These are phyloP conservation scores for Hemitrygon akajei DNA, from an alignment of 2,797 vertebrate species.

Conservation along the genomic window DNA sequence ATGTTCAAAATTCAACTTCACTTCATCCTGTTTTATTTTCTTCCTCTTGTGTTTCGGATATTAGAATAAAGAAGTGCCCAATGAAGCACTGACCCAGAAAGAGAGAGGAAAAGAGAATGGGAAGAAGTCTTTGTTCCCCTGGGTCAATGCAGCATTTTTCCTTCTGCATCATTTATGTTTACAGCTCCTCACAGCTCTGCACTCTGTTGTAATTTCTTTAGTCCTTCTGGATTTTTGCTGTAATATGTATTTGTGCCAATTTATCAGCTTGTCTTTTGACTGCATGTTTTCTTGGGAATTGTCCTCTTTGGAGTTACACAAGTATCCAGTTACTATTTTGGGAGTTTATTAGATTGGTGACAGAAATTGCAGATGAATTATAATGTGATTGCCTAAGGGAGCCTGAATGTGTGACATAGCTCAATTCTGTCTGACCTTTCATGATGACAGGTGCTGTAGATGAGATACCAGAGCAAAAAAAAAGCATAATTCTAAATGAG, in stretches of 20 bases:
- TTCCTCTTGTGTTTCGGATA: not conserved
- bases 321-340: conserved; percentile 4
- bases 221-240: not conserved
- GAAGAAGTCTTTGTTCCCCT: not conserved
- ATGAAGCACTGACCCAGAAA: not conserved
- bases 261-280: not conserved
- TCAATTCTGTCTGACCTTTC: not conserved
- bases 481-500: not conserved
- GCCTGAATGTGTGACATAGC: not conserved
- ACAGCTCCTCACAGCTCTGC: not conserved
- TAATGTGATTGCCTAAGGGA: not conserved
- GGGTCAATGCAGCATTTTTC: not conserved
- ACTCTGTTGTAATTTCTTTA: not conserved
- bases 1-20: not conserved
- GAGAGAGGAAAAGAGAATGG: not conserved
- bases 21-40: not conserved
- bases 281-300: not conserved
- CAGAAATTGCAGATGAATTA: not conserved
- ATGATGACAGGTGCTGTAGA: not conserved
- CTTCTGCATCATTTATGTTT: not conserved
- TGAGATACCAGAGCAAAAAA: not conserved
- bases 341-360: conserved; percentile 1
- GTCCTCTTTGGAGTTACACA: not conserved
- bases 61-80: not conserved
- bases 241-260: not conserved